These are phyloP conservation scores for Fopius arisanus DNA, from an alignment of 1,140 invertebrate species.

Conservation along the genomic window DNA sequence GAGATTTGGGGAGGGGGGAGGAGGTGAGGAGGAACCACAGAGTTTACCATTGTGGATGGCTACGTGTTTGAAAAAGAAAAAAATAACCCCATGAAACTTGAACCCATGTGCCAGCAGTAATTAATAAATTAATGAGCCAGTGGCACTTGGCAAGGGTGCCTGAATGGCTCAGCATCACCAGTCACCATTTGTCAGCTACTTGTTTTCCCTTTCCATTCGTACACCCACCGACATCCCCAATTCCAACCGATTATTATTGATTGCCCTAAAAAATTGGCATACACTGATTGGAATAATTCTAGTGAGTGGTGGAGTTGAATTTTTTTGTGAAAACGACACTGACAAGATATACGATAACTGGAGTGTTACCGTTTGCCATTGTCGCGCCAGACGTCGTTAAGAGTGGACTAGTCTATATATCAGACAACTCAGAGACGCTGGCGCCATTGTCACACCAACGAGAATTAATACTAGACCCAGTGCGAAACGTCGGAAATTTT, in stretches of 20 bases:
- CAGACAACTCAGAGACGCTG: constrained; percentile 19
- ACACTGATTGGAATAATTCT: background rate
- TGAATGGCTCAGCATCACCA: background rate
- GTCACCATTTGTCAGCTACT: constrained; percentile 4
- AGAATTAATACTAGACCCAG: constrained; percentile 29
- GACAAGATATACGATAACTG: background rate
- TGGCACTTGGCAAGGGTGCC: constrained; percentile 1
- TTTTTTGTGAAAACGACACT: background rate
- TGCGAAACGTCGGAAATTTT: constrained; percentile 30
- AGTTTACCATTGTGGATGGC: background rate
- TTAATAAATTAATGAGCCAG: constrained; percentile 18
- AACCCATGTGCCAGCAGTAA: constrained; percentile 4
- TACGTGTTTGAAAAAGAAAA: constrained; percentile 2
- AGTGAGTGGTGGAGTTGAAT: background rate
- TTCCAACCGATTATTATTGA: background rate
- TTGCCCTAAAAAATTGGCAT: background rate
- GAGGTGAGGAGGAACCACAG: background rate
- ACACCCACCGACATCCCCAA: background rate
- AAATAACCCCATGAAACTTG: background rate
- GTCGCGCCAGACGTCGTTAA: constrained; percentile 24
- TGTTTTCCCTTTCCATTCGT: background rate
- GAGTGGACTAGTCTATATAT: constrained; percentile 25
- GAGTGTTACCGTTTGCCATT: background rate
- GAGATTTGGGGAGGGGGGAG: background rate
- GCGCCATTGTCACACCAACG: constrained; percentile 29